Base-by-base conservation (phyloP, 2,797 vertebrate genomes). In the Menidia menidia region DNA sequence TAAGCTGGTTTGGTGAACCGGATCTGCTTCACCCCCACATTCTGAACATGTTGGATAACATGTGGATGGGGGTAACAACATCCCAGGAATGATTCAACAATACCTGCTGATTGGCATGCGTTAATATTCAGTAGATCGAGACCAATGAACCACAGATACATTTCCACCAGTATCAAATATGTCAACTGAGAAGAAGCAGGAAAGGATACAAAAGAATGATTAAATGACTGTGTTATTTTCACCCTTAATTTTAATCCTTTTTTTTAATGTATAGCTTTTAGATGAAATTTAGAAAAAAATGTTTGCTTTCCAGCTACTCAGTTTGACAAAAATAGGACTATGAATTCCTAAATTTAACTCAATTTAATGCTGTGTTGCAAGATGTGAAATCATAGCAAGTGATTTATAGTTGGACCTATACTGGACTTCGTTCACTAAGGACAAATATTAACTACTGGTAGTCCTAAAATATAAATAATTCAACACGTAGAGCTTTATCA, bases 1-100 rank as follows among this genome's bases (percentile, higher is more conserved):
- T 0, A 16, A 71, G 43, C 43, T 41, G 54, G 66, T 61, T 53
- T 52, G 13, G 7, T 59, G 7, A 65, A 47, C 12, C 32, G 1
- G 31, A 52, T 14, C 16, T 4, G 14, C 0, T 13, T 30, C 3
- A 53, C 1, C 45, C 4, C 25, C 12, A 15, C 32, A 31, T 50
- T 57, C 18, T 42, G 12, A 68, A n/a, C 15, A 25, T 14, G 1
- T 48, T 3, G 55, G 47, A 56, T 19, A 4, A 43, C 25, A 7
- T 13, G 35, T 7, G 35, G 35, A 2, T 9, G 9, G 11, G 4
- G 2, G 7, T 30, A 60, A n/a, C n/a, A 4, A 7, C 11, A 43
- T 31, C 61, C 52, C 25, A 62, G 14, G 19, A 25, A 11, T 12
- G 19, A 51, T 18, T 3, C 35, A 5, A 39, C 35, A 39, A 39